These are phyloP conservation scores for Amphiprion percula DNA, from an alignment of 2,113 vertebrate genomes.

Conservation along the genomic window DNA sequence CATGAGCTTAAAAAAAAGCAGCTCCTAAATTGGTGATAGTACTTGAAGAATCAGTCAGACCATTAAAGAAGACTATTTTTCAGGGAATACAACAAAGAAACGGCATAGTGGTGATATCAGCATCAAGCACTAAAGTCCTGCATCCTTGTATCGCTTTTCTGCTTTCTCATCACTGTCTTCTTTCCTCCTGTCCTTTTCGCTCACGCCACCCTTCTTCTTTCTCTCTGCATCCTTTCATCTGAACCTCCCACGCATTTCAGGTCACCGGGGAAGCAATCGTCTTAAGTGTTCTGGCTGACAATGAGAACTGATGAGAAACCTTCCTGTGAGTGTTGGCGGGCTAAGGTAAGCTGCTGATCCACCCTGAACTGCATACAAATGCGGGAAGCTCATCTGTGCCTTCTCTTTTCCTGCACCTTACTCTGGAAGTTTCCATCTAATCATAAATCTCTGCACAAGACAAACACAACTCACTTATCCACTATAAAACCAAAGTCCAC, in stretches of 20 bases:
- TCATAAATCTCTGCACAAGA: constrained; percentile 22
- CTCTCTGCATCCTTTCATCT: constrained; percentile 66
- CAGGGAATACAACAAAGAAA: background rate
- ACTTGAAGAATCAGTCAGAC: no score
- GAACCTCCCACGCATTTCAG: constrained; percentile 68
- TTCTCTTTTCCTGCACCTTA: constrained; percentile 4
- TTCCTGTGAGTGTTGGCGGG: constrained; percentile 60
- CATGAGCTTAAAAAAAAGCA: no score
- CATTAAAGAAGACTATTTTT: no score
- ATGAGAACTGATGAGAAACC: constrained; percentile 75
- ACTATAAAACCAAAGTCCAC: background rate
- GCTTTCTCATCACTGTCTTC: constrained; percentile 27
- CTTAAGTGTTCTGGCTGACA: constrained; percentile 83
- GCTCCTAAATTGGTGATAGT: no score
- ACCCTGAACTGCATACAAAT: constrained; percentile 65
- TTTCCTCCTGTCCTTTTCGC: constrained; percentile 15
- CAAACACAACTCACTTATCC: constrained; percentile 21
- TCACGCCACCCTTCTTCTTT: constrained; percentile 27
- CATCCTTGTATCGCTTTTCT: background rate
- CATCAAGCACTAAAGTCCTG: background rate
- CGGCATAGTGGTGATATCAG: background rate
- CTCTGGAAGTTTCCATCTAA: constrained; percentile 20
- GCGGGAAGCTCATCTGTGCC: constrained; percentile 25
- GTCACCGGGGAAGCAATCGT: constrained; percentile 79
- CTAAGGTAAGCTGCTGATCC: constrained; percentile 59